These are phyloP conservation scores for Zeuzera pyrina DNA, from an alignment of 2,888 invertebrate genomes.

Conservation along the genomic window DNA sequence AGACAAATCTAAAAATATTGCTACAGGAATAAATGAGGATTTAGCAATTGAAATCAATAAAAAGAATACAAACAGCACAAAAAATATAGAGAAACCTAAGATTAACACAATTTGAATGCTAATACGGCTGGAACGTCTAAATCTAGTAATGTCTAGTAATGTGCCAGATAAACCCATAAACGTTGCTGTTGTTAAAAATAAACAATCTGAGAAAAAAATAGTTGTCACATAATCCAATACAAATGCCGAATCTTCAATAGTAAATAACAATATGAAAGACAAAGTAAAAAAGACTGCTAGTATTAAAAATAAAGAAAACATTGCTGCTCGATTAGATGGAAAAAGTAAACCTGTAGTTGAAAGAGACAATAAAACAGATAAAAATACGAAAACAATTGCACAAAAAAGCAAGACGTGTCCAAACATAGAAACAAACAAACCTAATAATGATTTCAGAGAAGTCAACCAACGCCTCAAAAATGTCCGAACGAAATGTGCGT, in stretches of 20 bases:
- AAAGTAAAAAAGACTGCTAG: slow-evolving; percentile 1
- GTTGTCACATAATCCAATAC: neutral
- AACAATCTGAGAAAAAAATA: neutral
- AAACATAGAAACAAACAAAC: no score
- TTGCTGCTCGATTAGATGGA: neutral
- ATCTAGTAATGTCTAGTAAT: neutral
- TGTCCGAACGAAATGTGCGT: no score
- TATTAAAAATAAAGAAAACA: slow-evolving; percentile 2
- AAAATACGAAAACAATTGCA: slow-evolving; percentile 18
- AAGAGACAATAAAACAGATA: slow-evolving; percentile 4
- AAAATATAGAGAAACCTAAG: neutral
- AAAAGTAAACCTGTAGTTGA: slow-evolving; percentile 7
- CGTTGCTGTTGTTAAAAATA: neutral
- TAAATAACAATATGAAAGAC: neutral
- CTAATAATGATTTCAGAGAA: no score
- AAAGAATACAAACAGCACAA: neutral
- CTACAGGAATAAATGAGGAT: neutral
- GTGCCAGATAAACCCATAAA: neutral
- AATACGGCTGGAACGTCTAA: neutral
- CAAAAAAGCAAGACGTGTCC: no score
- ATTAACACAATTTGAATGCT: neutral
- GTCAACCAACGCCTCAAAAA: slow-evolving; percentile 35
- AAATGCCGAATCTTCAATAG: neutral
- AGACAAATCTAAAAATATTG: slow-evolving; percentile 8
- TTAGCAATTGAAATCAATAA: neutral